Evolutionary conservation across 2,113 vertebrate species (phyloP).

Genomic region (Ardeotis arabs): DNA sequence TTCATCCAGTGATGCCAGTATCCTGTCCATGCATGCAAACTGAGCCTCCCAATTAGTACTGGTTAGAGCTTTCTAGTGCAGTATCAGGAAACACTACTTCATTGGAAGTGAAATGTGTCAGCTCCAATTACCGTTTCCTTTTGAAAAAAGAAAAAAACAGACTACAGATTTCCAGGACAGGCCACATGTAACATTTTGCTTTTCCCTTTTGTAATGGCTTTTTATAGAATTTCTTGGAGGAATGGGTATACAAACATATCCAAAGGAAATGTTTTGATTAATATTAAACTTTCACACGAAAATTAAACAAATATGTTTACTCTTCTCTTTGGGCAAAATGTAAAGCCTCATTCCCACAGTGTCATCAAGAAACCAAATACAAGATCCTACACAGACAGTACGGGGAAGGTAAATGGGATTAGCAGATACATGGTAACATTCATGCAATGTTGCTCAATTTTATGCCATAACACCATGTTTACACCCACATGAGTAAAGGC

Average conservation of each 20-base stretch:
- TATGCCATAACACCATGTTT: background rate
- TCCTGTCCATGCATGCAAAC: background rate
- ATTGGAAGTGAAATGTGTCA: slow-evolving; percentile 61
- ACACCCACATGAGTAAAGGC: background rate
- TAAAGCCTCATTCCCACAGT: background rate
- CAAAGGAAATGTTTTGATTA: background rate
- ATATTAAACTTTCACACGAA: background rate
- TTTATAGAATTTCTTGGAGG: background rate
- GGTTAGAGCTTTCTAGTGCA: slow-evolving; percentile 2
- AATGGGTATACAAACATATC: background rate
- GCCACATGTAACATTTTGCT: background rate
- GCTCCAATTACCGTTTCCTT: slow-evolving; percentile 2
- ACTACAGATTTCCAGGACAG: background rate
- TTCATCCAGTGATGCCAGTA: background rate
- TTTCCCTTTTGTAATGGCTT: background rate
- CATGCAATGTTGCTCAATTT: background rate
- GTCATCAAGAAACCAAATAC: background rate
- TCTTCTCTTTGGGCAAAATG: background rate
- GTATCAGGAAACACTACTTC: slow-evolving; percentile 14
- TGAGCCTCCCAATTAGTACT: slow-evolving; percentile 4
- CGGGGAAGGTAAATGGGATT: background rate
- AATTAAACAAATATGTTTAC: background rate
- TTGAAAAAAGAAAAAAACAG: background rate
- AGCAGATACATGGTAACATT: background rate
- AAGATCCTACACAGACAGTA: background rate